Evolutionary conservation across 2,888 invertebrate species (phyloP), one percentile per base, ranked within the genome.

Genomic region (Epicampocera succincta): DNA sequence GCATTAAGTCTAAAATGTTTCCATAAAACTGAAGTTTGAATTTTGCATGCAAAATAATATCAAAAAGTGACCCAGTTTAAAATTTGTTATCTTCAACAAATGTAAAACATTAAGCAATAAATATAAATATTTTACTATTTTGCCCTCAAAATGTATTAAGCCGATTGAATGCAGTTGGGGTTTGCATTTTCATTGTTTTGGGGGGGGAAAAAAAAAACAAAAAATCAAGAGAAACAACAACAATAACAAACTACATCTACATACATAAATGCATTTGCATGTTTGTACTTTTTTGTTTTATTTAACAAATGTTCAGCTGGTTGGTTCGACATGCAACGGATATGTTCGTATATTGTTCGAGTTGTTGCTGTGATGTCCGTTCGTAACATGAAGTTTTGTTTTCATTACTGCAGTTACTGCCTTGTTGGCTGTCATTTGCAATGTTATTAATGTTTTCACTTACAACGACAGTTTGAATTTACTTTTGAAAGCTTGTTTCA

Each of bases 371-470:
- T 74, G 19, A 17, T 44, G 52, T 60, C 52, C 52, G 38, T 60
- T 65, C 60, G 52, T 46, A 19, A 19, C 44, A 52, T 29, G 13
- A 0, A 21, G 17, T 25, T 58, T 42, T 52, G 65, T 54, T 58
- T 33, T 33, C 33, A 12, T 17, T 56, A 12, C 44, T 63, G 17
- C 13, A 42, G 29, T 15, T 5, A 19, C 25, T 44, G 21, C 19
- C 63, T 63, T 58, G 40, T 72, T 60, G 29, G 46, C 73, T 73
- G 60, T 73, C 73, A 79, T 48, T 73, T 68, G 42, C 66, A 72
- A 38, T n/a, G 63, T 48, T 65, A 25, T 48, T 66, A 48, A 38
- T 38, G 25, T 9, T 48, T 56, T 21, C 56, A 46, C 25, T 74
- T 54, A 12, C 15, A 65, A 12, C 54, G 63, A 33, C 44, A 73